Base-by-base conservation (phyloP, 1,140 invertebrate genomes). In the Drosophila neocordata region DNA sequence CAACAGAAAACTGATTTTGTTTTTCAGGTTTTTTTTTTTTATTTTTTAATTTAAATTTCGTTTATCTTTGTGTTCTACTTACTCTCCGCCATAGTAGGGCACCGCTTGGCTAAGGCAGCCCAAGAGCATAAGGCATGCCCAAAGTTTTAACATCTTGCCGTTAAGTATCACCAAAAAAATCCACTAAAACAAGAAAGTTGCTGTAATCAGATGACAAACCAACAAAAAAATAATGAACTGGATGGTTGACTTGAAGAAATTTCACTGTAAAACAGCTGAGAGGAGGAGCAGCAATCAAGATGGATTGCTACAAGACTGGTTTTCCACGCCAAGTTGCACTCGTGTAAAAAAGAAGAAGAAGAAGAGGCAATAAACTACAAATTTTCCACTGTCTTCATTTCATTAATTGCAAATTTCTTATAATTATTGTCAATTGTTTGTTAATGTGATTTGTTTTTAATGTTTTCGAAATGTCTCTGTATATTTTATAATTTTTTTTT, bases 21-120 rank as follows among this genome's bases (percentile, higher is more conserved):
- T 15, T 34, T 52, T 52, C 57, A 35, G 34, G 12, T 38, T 38
- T n/a, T 18, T 20, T 20, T 44, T 18, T 65, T 13, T 38, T n/a
- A n/a, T n/a, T n/a, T n/a, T n/a, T n/a, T n/a, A n/a, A n/a, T 64
- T 15, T 31, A 35, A 41, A 5, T 44, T 22, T 11, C 1, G 9
- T 15, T 37, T 52, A 6, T 44, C 11, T 52, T 20, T 35, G 15
- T 55, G 4, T 11, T 31, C 52, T 68, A 85, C 82, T 85, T 66
- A 85, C 82, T 87, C 82, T 75, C 73, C 72, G 41, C 73, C 72
- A 53, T 85, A 85, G 62, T 75, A 85, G 9, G 82, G 82, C 15
- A 71, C 74, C 44, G 82, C 82, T 52, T 74, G 78, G 34, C 52
- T 69, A 35, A 72, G 35, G 18, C 70, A 61, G 68, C 67, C 70